Conservation (phyloP, 2,797 vertebrate species). For the Urosaurus nigricauda region DNA sequence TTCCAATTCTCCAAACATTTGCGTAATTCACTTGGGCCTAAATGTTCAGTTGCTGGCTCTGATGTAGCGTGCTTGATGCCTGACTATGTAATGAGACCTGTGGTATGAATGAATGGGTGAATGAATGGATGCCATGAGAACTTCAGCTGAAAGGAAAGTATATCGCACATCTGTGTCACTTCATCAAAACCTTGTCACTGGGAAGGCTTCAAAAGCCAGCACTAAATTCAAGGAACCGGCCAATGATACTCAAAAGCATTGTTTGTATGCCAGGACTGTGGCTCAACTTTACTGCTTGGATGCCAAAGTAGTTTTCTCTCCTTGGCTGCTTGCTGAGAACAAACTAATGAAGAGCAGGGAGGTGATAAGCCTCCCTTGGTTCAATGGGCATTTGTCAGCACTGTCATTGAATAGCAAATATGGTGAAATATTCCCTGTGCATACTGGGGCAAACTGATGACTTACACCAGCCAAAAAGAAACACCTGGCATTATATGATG, state of each 20-base stretch:
- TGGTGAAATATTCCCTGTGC: conserved; percentile 54
- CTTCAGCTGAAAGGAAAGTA: conserved; percentile 35
- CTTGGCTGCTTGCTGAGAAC: conserved; percentile 52
- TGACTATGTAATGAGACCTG: conserved; percentile 18
- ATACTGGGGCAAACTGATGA: conserved; percentile 11
- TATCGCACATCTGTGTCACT: conserved; percentile 12
- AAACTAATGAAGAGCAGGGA: conserved; percentile 38
- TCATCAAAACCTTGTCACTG: conserved; percentile 18
- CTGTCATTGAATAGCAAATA: conserved; percentile 49
- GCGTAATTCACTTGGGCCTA: conserved; percentile 28
- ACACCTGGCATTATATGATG: conserved; percentile 57
- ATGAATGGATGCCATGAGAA: not conserved
- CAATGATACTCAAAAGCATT: conserved; percentile 45
- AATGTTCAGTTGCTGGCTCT: conserved; percentile 28
- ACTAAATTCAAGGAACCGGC: conserved; percentile 7
- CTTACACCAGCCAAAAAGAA: conserved; percentile 60
- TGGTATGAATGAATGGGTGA: not conserved
- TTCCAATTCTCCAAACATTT: conserved; percentile 13
- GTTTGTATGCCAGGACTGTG: conserved; percentile 50
- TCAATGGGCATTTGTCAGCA: conserved; percentile 56
- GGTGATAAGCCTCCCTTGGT: conserved; percentile 46
- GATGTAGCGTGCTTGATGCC: conserved; percentile 20
- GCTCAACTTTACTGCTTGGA: conserved; percentile 52
- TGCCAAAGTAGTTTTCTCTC: conserved; percentile 56
- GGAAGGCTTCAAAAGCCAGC: conserved; percentile 40